Conservation (phyloP, 2,113 vertebrate species). For the Acanthisitta chloris region DNA sequence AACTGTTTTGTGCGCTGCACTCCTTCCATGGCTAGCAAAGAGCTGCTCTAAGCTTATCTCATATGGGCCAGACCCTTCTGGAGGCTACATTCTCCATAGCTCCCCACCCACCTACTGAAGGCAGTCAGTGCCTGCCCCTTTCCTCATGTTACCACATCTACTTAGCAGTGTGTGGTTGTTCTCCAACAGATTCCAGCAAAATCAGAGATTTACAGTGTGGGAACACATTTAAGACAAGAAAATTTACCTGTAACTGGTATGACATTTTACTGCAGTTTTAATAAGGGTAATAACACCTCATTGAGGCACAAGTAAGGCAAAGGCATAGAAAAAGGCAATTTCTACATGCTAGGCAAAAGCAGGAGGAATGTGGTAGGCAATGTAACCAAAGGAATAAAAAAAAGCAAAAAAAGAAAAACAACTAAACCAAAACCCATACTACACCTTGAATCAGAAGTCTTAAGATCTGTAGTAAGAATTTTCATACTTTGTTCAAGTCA, state of each 20-base stretch:
- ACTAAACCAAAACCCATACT: neutral
- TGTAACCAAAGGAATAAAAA: neutral
- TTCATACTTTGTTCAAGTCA: neutral
- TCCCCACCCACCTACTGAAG: rapidly evolving
- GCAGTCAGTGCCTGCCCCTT: neutral
- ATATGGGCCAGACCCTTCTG: neutral
- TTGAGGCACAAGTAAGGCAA: neutral
- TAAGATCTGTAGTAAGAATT: neutral
- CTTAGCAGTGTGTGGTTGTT: neutral
- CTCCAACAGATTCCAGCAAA: neutral
- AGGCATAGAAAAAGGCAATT: neutral
- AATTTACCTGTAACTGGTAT: neutral
- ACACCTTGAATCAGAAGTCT: neutral
- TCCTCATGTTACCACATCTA: neutral
- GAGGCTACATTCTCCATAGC: neutral
- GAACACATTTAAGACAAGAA: neutral
- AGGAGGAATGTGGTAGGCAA: neutral
- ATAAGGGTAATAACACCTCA: neutral
- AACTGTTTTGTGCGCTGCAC: too few species aligned
- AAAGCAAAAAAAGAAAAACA: neutral
- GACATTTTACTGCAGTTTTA: neutral
- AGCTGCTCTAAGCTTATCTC: neutral
- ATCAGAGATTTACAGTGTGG: neutral
- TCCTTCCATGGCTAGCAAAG: neutral
- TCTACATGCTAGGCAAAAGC: neutral